phyloP scores from a whole-genome alignment of 30 jellyfish, hydroid and myxozoan species.

The Catostylus mosaicus region DNA sequence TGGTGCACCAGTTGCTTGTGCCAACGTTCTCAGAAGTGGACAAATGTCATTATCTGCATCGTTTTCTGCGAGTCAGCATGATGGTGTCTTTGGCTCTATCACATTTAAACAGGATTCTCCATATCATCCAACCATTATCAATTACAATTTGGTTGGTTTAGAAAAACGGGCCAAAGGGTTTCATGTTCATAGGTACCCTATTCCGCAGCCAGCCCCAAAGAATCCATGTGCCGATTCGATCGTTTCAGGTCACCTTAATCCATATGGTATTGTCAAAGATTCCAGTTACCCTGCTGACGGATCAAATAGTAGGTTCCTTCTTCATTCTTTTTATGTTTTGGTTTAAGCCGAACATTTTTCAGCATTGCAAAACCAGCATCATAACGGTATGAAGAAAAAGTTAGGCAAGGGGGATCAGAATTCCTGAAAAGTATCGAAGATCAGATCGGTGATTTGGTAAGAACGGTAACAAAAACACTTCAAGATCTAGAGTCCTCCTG shows the following conservation, averaged over 20 bases:
- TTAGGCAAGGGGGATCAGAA: too few species aligned
- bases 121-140: conserved; percentile 77
- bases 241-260: conserved; percentile 91
- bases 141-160: conserved; percentile 44
- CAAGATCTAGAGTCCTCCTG: too few species aligned
- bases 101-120: conserved; percentile 86
- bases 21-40: conserved; percentile 64
- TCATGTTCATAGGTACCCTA: conserved; percentile 87
- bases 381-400: too few species aligned
- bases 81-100: conserved; percentile 76
- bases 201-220: conserved; percentile 62
- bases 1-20: conserved; percentile 78
- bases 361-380: too few species aligned
- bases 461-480: too few species aligned
- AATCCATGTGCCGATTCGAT: conserved; percentile 74
- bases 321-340: too few species aligned
- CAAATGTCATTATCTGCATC: conserved; percentile 64
- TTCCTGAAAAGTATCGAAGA: too few species aligned
- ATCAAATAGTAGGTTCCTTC: conserved; percentile 8
- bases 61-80: conserved; percentile 33
- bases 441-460: too few species aligned
- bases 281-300: conserved; percentile 64
- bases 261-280: conserved; percentile 55
- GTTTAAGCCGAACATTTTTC: too few species aligned
- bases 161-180: conserved; percentile 66